Base-by-base conservation (phyloP, 2,797 vertebrate genomes). In the Fistularia commersonii region DNA sequence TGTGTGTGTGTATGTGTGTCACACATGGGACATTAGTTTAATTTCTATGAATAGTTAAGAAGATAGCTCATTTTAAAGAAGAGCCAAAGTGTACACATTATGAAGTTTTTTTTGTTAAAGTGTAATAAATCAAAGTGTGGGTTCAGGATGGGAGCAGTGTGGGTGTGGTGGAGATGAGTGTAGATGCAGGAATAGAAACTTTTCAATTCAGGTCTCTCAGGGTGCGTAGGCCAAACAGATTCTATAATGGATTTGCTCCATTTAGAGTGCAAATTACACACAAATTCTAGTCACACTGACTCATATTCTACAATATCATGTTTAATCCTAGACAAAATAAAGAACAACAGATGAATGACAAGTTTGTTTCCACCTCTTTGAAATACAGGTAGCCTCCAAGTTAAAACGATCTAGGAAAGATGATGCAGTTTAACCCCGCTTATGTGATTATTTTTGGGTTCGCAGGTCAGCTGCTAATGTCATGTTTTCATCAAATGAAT, bases 181-280 rank as follows among this genome's bases (percentile, higher is more conserved):
- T n/a, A 51, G 35, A 8, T 61, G 32, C 37, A 51, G 45, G 63
- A 71, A 8, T 5, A 7, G 0, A 40, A 50, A 54, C 48, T 41
- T 61, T 44, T 14, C 56, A 48, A 32, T 36, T 32, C 43, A 54
- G 45, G 34, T 64, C 57, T 48, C 47, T 3, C 32, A 54, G 45
- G 51, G 41, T 55, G 51, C 8, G 8, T 57, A 46, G 41, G 47
- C 54, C 51, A 61, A 69, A 65, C 32, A 51, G 42, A 53, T 64
- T 62, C 51, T 53, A 48, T 45, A 48, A 58, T 50, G 13, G 14
- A 51, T 51, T 39, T 45, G 12, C 48, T 46, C 15, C 38, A 14
- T 45, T 41, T 39, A 44, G 23, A 15, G 15, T 7, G 31, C 8
- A 46, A 41, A 36, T 55, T 11, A n/a, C 44, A 44, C 36, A 47